Percentiles rank a stretch among this genome's conserved stretches.
phyloP scores from a whole-genome alignment of 2,797 vertebrate species.

The Molossus molossus region DNA sequence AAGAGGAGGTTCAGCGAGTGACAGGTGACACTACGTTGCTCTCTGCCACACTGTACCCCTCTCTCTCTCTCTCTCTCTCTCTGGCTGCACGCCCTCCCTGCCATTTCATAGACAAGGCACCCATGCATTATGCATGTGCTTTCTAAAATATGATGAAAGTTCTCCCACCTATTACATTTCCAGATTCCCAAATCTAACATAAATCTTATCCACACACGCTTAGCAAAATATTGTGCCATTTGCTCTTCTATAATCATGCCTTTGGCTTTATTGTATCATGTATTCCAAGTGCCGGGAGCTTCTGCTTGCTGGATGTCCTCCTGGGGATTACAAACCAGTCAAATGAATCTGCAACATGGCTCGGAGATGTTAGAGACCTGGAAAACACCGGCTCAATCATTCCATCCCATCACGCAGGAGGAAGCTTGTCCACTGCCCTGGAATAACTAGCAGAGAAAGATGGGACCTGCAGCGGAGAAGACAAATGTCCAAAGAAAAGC shows the following conservation, averaged over 20 bases:
- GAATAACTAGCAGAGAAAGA: background rate
- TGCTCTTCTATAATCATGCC: conserved; percentile 50
- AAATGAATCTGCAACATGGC: background rate
- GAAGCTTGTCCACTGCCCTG: background rate
- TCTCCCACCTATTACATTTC: conserved; percentile 66
- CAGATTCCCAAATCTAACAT: conserved; percentile 64
- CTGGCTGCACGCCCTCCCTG: background rate
- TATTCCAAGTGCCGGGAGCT: conserved; percentile 52
- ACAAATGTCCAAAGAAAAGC: conserved; percentile 22
- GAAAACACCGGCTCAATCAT: background rate
- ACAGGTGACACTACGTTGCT: conserved; percentile 37
- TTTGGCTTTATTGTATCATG: conserved; percentile 64
- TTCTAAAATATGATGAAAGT: conserved; percentile 71
- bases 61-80: background rate
- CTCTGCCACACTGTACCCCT: background rate
- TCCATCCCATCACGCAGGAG: background rate
- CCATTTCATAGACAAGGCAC: background rate
- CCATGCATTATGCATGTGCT: conserved; percentile 66
- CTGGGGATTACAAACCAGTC: conserved; percentile 13
- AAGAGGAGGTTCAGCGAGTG: conserved; percentile 47
- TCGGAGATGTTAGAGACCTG: background rate
- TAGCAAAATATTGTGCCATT: conserved; percentile 69
- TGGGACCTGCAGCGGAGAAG: background rate
- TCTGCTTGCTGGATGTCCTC: conserved; percentile 37
- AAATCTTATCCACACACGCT: conserved; percentile 69